Evolutionary conservation across 1,140 invertebrate species (phyloP).

Genomic region (Ips typographus): DNA sequence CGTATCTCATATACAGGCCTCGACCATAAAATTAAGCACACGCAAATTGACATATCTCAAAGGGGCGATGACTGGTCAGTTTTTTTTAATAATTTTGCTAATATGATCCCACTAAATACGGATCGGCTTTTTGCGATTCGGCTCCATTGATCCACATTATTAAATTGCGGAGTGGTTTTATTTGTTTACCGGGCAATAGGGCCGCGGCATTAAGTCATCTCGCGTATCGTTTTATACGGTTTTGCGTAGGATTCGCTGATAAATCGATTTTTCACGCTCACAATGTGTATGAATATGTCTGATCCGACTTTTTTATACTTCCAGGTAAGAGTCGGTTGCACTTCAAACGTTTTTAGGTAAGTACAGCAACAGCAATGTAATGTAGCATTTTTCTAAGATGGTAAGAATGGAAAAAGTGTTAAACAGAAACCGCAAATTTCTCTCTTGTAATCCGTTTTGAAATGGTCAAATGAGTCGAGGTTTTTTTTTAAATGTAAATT

Average conservation of each 20-base stretch:
- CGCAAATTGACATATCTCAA: not conserved
- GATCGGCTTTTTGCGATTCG: not conserved
- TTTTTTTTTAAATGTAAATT: constrained; percentile 1
- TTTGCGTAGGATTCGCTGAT: too few species aligned
- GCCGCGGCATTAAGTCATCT: not conserved
- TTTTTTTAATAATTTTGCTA: constrained; percentile 4
- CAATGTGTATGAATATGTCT: too few species aligned
- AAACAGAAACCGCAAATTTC: not conserved
- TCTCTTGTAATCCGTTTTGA: not conserved
- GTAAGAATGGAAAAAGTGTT: not conserved
- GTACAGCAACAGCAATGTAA: not conserved
- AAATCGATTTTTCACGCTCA: too few species aligned
- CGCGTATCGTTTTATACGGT: too few species aligned
- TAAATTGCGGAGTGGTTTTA: constrained; percentile 9
- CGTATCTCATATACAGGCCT: too few species aligned
- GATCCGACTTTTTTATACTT: too few species aligned
- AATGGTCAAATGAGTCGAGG: not conserved
- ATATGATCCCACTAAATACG: constrained; percentile 6
- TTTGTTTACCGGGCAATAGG: constrained; percentile 12
- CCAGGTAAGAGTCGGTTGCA: too few species aligned
- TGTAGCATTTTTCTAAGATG: not conserved
- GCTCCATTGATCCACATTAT: constrained; percentile 14
- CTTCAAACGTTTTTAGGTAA: too few species aligned
- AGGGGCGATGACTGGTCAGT: constrained; percentile 9
- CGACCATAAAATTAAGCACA: not conserved